Evolutionary conservation across 2,113 vertebrate species (phyloP).

Genomic region (Leuciscus idus): DNA sequence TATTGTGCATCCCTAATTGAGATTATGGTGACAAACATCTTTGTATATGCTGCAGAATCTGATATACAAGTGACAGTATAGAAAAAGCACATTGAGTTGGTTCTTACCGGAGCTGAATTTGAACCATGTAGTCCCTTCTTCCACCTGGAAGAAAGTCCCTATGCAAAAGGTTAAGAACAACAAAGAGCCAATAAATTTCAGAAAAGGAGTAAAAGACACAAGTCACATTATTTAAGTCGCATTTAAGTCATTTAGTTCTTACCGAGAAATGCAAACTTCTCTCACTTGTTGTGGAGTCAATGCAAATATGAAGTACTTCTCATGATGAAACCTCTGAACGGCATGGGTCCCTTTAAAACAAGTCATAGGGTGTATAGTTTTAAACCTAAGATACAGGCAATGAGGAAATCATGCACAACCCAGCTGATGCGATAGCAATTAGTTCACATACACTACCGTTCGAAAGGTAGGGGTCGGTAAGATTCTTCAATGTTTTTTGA

Average conservation of each 20-base stretch:
- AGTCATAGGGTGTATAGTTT: not conserved
- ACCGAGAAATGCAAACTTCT: slow-evolving; percentile 98
- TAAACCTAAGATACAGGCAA: not conserved
- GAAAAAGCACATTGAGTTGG: not conserved
- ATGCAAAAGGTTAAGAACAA: slow-evolving; percentile 55
- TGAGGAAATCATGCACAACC: not conserved
- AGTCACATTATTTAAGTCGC: not conserved
- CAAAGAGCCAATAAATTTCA: not conserved
- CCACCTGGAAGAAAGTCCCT: slow-evolving; percentile 96
- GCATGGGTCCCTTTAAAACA: slow-evolving; percentile 81
- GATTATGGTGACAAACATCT: not conserved
- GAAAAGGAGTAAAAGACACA: not conserved
- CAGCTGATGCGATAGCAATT: not conserved
- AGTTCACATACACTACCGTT: not conserved
- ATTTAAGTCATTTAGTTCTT: slow-evolving; percentile 52
- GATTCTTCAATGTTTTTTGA: not conserved
- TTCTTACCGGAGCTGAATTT: slow-evolving; percentile 91
- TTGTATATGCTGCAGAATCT: not conserved
- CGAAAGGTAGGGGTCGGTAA: not conserved
- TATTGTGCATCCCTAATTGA: no score
- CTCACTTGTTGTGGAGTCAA: slow-evolving; percentile 97
- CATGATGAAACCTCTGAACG: slow-evolving; percentile 93
- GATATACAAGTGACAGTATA: not conserved
- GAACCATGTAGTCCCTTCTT: slow-evolving; percentile 94
- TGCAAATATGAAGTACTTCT: slow-evolving; percentile 98